These are phyloP conservation scores for Leptoteleia sp. DNA, from an alignment of 1,140 invertebrate species.

Conservation along the genomic window DNA sequence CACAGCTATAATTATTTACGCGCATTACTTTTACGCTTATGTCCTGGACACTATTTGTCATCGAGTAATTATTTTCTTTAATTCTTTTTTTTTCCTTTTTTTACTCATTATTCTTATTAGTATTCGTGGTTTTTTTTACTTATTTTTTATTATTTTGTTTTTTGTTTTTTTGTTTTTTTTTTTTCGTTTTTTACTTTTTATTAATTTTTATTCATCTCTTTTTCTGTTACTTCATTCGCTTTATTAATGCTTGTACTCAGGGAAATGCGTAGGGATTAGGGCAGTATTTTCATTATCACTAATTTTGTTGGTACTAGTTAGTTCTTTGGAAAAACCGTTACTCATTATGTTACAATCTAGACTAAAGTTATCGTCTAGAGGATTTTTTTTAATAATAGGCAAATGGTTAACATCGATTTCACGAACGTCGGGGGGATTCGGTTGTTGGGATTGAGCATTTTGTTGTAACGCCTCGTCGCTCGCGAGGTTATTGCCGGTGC, in stretches of 20 bases:
- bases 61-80: too few relatives aligned
- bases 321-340: constrained; percentile 76
- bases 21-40: too few relatives aligned
- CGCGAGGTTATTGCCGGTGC: constrained; percentile 72
- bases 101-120: too few relatives aligned
- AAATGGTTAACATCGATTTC: constrained; percentile 78
- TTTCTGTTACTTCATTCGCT: constrained; percentile 18
- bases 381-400: constrained; percentile 78
- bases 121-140: too few relatives aligned
- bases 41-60: too few relatives aligned
- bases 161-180: too few relatives aligned
- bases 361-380: constrained; percentile 79
- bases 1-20: too few relatives aligned
- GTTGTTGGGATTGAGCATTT: constrained; percentile 78
- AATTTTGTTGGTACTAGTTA: constrained; percentile 78
- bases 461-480: constrained; percentile 70
- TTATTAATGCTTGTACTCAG: constrained; percentile 82
- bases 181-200: too few relatives aligned
- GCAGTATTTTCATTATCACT: constrained; percentile 81
- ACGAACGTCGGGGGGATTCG: constrained; percentile 74
- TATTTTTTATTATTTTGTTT: too few relatives aligned
- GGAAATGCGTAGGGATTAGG: constrained; percentile 80
- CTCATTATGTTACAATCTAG: constrained; percentile 80
- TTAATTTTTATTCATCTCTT: background rate
- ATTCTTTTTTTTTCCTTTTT: too few relatives aligned